A percentile compares a stretch with the other conserved stretches of the same genome.
phyloP scores from a whole-genome alignment of 2,113 vertebrate species.

The Chaenocephalus aceratus region DNA sequence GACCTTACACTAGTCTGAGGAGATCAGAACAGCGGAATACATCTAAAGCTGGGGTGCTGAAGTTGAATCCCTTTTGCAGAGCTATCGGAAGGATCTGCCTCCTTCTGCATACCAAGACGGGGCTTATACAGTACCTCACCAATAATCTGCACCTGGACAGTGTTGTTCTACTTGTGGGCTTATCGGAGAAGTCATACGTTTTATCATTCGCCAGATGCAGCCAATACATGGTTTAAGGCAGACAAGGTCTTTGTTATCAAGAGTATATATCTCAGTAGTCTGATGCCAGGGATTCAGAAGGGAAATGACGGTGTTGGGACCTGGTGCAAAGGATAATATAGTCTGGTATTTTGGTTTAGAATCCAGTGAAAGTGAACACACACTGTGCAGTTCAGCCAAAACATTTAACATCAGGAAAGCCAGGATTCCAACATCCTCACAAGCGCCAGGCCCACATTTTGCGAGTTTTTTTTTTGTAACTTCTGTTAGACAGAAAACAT shows the following conservation, averaged over 20 bases:
- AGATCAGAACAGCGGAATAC: constrained; percentile 78
- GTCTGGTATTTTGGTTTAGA: constrained; percentile 52
- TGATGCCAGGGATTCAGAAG: constrained; percentile 67
- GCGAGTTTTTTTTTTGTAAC: no score
- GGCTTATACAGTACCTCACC: constrained; percentile 60
- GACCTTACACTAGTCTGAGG: constrained; percentile 74
- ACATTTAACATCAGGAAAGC: background rate
- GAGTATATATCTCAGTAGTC: constrained; percentile 61
- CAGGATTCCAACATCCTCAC: background rate
- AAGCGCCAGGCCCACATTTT: background rate
- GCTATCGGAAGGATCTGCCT: constrained; percentile 77
- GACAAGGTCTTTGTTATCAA: constrained; percentile 69
- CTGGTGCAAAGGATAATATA: constrained; percentile 41
- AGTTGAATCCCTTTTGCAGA: constrained; percentile 67
- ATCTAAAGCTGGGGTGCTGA: constrained; percentile 74
- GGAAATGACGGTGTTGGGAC: constrained; percentile 56
- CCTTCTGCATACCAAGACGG: constrained; percentile 81
- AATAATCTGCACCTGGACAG: constrained; percentile 81
- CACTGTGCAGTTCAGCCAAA: background rate
- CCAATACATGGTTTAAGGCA: constrained; percentile 71
- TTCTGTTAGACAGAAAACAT: no score
- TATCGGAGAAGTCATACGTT: constrained; percentile 73
- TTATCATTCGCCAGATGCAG: constrained; percentile 80
- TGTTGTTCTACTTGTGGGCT: constrained; percentile 76
- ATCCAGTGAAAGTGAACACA: constrained; percentile 14